These are phyloP conservation scores for Argynnis bischoffii DNA, from an alignment of 2,888 invertebrate genomes.

Conservation along the genomic window DNA sequence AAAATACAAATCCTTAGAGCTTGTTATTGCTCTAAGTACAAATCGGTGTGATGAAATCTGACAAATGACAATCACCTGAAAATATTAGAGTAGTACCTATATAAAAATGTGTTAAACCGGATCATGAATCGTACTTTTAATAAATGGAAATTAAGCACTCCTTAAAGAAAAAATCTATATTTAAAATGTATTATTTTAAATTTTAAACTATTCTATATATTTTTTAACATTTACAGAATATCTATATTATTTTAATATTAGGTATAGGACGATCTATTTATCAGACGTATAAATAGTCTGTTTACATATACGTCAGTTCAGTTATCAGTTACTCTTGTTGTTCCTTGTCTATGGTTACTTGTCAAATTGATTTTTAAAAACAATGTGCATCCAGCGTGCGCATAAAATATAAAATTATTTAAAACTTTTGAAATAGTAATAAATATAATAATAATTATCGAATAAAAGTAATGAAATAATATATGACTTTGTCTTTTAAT, in stretches of 20 bases:
- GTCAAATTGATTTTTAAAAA: conserved; percentile 19
- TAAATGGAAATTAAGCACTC: background rate
- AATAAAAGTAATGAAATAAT: background rate
- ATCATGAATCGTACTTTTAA: background rate
- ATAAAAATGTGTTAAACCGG: too few species aligned
- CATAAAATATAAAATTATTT: background rate
- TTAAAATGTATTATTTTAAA: too few species aligned
- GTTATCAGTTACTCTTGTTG: conserved; percentile 4
- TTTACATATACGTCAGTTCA: too few species aligned
- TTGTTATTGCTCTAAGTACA: too few species aligned
- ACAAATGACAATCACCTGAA: conserved; percentile 35
- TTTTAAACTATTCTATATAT: too few species aligned
- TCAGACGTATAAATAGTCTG: too few species aligned
- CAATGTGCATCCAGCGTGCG: conserved; percentile 24
- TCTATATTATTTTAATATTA: too few species aligned
- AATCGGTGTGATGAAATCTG: conserved; percentile 1
- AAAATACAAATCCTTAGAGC: too few species aligned
- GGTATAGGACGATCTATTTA: too few species aligned
- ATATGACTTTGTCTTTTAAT: background rate
- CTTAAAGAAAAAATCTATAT: too few species aligned
- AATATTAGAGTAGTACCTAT: background rate
- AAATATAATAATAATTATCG: conserved; percentile 14
- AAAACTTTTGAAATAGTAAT: conserved; percentile 5
- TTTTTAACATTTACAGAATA: too few species aligned
- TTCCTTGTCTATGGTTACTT: too few species aligned